Evolutionary conservation across 2,888 invertebrate species (phyloP).

Genomic region (Torymus tubicola): DNA sequence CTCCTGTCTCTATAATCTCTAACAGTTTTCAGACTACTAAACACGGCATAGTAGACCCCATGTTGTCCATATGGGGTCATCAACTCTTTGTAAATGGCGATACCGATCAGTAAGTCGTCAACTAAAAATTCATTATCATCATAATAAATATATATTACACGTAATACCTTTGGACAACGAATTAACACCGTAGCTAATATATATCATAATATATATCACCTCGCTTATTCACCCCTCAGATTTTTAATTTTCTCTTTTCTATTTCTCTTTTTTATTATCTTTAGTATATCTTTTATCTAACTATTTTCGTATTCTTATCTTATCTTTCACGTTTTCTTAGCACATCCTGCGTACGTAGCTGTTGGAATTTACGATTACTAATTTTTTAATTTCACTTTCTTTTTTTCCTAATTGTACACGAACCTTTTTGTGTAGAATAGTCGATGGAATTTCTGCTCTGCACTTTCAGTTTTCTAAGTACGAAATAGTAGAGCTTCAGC

Average conservation of each 20-base stretch:
- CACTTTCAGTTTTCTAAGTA: slow-evolving; percentile 33
- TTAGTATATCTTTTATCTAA: slow-evolving; percentile 14
- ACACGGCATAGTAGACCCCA: slow-evolving; percentile 98
- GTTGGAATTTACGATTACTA: slow-evolving; percentile 29
- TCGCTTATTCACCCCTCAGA: slow-evolving; percentile 45
- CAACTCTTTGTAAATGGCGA: slow-evolving; percentile 98
- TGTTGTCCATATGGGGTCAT: slow-evolving; percentile 98
- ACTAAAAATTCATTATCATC: slow-evolving; percentile 66
- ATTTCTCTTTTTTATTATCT: slow-evolving; percentile 19
- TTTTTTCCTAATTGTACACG: slow-evolving; percentile 27
- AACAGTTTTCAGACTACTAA: slow-evolving; percentile 82
- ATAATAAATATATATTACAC: slow-evolving; percentile 55
- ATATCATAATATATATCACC: slow-evolving; percentile 41
- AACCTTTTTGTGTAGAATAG: slow-evolving; percentile 45
- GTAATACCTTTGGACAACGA: slow-evolving; percentile 56
- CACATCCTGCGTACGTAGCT: slow-evolving; percentile 47
- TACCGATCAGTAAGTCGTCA: slow-evolving; percentile 94
- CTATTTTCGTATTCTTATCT: neutral
- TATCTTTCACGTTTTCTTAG: slow-evolving; percentile 47
- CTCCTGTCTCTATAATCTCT: slow-evolving; percentile 74
- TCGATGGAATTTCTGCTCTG: slow-evolving; percentile 45
- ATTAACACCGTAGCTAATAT: slow-evolving; percentile 56
- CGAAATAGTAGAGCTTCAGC: slow-evolving; percentile 2
- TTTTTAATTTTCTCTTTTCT: slow-evolving; percentile 13
- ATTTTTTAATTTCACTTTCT: slow-evolving; percentile 26